phyloP scores from a whole-genome alignment of 2,888 invertebrate species.

The Halocaridina rubra region DNA sequence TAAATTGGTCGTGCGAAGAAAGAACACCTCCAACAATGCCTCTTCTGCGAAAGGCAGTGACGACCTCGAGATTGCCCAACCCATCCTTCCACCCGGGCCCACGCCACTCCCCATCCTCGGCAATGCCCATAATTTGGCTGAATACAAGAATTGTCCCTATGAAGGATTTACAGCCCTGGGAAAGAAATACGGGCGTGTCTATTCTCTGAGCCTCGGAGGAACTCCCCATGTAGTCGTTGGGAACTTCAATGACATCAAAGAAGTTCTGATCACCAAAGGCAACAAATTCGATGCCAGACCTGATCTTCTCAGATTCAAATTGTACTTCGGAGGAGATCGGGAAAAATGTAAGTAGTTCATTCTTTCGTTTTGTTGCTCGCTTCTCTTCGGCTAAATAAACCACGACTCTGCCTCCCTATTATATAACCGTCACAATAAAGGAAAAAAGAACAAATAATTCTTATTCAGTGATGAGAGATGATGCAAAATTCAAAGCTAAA shows the following conservation, averaged over 20 bases:
- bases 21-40: too few relatives aligned
- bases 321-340: slow-evolving; percentile 79
- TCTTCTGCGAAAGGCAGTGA: too few relatives aligned
- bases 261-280: slow-evolving; percentile 71
- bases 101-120: slow-evolving; percentile 62
- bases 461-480: too few relatives aligned
- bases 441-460: too few relatives aligned
- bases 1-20: too few relatives aligned
- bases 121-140: slow-evolving; percentile 57
- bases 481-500: too few relatives aligned
- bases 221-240: slow-evolving; percentile 55
- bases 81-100: slow-evolving; percentile 57
- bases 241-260: slow-evolving; percentile 56
- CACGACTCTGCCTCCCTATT: too few relatives aligned
- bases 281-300: slow-evolving; percentile 86
- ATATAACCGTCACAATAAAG: too few relatives aligned
- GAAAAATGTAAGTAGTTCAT: slow-evolving; percentile 64
- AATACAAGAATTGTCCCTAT: slow-evolving; percentile 61
- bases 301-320: slow-evolving; percentile 82
- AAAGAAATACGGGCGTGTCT: slow-evolving; percentile 58
- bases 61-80: slow-evolving; percentile 49
- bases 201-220: slow-evolving; percentile 55
- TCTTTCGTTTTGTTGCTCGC: too few relatives aligned
- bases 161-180: slow-evolving; percentile 60
- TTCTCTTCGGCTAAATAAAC: too few relatives aligned